These are phyloP conservation scores for Sogatella furcifera DNA, from an alignment of 1,140 invertebrate species.

Conservation along the genomic window DNA sequence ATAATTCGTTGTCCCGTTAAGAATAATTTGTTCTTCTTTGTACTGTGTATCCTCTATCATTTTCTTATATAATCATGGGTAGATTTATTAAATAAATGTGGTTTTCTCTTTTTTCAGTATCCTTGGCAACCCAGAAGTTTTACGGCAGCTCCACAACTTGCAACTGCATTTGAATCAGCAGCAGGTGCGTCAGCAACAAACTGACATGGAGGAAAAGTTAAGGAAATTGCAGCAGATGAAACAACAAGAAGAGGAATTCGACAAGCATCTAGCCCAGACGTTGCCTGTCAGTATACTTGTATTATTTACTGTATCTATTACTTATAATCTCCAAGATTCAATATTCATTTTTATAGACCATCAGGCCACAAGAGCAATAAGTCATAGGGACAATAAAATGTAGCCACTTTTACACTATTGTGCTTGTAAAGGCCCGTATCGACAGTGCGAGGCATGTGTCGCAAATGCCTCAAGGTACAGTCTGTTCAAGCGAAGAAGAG, in stretches of 20 bases:
- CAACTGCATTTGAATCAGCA: slow-evolving; percentile 38
- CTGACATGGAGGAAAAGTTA: slow-evolving; percentile 58
- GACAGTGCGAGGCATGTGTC: too few relatives aligned
- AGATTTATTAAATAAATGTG: not conserved
- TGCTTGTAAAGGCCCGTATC: too few relatives aligned
- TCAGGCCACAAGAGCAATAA: too few relatives aligned
- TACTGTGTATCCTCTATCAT: too few relatives aligned
- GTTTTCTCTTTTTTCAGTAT: slow-evolving; percentile 33
- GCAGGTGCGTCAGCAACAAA: slow-evolving; percentile 34
- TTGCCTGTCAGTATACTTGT: slow-evolving; percentile 44
- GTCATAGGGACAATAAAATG: too few relatives aligned
- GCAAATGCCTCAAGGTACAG: too few relatives aligned
- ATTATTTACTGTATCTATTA: slow-evolving; percentile 8
- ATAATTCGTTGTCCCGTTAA: too few relatives aligned
- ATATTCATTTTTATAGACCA: too few relatives aligned
- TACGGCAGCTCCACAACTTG: slow-evolving; percentile 55
- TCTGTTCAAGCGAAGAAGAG: too few relatives aligned
- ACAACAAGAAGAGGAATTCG: slow-evolving; percentile 66
- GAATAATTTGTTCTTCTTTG: too few relatives aligned
- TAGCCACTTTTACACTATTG: too few relatives aligned
- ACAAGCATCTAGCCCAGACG: slow-evolving; percentile 62
- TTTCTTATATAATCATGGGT: too few relatives aligned
- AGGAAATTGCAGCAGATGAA: slow-evolving; percentile 57
- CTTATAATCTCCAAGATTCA: not conserved
- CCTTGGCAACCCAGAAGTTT: slow-evolving; percentile 58